Conservation (phyloP, 2,113 vertebrate genomes). For the Gnathonemus echidnorhynchus region DNA sequence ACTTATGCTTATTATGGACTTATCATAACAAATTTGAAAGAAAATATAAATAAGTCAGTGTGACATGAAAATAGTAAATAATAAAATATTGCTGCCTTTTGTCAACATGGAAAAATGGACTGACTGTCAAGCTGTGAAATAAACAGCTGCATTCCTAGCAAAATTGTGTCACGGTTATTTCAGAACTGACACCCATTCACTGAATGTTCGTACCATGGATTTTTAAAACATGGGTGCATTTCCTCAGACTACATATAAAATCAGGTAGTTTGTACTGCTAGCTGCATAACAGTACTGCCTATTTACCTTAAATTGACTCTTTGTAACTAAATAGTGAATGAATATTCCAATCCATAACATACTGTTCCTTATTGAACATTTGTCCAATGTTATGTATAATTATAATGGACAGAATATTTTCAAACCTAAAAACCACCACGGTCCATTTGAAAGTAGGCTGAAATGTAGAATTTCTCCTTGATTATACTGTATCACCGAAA, state of each 20-base stretch:
- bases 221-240: not conserved
- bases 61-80: not conserved
- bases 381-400: not conserved
- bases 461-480: not conserved
- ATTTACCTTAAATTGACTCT: not conserved
- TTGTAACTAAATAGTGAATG: not conserved
- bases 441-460: not conserved
- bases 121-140: conserved; percentile 6
- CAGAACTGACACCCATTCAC: not conserved
- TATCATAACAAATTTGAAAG: not conserved
- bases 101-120: not conserved
- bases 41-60: conserved; percentile 1
- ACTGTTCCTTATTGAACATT: too few species aligned
- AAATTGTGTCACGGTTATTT: not conserved
- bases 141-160: not conserved
- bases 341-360: not conserved
- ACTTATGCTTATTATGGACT: not conserved
- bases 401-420: not conserved
- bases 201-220: not conserved
- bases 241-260: not conserved
- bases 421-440: not conserved
- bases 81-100: not conserved
- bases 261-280: not conserved
- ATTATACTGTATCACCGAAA: not conserved
- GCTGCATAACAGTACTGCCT: not conserved